These are phyloP conservation scores for Branchinecta lynchi DNA, from an alignment of 1,140 invertebrate species.

Conservation along the genomic window DNA sequence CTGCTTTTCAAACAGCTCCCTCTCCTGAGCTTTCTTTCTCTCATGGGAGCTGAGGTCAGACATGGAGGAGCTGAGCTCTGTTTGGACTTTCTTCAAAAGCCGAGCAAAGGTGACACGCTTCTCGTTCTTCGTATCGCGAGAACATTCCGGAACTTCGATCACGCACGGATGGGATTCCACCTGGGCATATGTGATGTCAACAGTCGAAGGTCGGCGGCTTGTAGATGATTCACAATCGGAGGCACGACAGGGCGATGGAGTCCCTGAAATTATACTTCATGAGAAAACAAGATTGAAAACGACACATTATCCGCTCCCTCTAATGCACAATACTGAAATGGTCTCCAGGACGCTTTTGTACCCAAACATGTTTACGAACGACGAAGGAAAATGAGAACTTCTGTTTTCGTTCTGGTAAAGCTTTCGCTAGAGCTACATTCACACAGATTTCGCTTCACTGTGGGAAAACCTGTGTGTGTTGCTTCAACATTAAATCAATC, in stretches of 20 bases:
- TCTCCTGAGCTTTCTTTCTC: conserved; percentile 29
- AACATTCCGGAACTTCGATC: background rate
- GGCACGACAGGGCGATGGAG: conserved; percentile 45
- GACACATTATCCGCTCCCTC: too few relatives aligned
- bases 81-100: conserved; percentile 46
- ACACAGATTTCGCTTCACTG: too few relatives aligned
- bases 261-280: conserved; percentile 33
- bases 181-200: conserved; percentile 1
- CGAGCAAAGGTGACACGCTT: conserved; percentile 59
- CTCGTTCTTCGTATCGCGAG: conserved; percentile 44
- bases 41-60: conserved; percentile 37
- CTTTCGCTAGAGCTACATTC: too few relatives aligned
- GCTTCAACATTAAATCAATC: too few relatives aligned
- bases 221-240: background rate
- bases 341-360: too few relatives aligned
- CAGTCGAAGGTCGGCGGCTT: background rate
- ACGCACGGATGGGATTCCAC: background rate
- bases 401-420: too few relatives aligned
- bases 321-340: too few relatives aligned
- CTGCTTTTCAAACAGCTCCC: conserved; percentile 17
- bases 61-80: conserved; percentile 43
- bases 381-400: too few relatives aligned
- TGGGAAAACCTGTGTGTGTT: too few relatives aligned
- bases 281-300: too few relatives aligned
- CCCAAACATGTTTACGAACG: too few relatives aligned